Evolutionary conservation across 2,113 vertebrate species (phyloP).

Genomic region (Nipponia nippon): DNA sequence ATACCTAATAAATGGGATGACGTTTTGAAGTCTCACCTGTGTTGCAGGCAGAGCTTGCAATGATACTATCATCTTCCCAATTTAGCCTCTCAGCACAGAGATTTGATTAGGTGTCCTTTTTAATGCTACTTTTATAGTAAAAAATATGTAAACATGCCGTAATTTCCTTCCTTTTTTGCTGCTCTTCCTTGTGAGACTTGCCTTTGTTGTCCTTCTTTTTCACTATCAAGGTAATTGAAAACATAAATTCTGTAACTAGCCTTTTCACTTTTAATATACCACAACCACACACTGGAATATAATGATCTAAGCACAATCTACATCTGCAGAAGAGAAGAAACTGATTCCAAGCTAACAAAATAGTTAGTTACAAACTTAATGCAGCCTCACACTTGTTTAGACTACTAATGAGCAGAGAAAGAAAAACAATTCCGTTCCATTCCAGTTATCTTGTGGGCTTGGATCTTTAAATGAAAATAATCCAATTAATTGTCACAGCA

Average conservation of each 20-base stretch:
- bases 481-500: neutral
- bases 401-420: slow-evolving; percentile 20
- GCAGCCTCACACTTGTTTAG: slow-evolving; percentile 16
- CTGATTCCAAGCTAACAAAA: slow-evolving; percentile 19
- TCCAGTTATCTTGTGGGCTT: neutral
- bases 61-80: neutral
- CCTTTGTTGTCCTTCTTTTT: neutral
- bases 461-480: slow-evolving; percentile 38
- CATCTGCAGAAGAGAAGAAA: neutral
- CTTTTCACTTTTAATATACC: slow-evolving; percentile 2
- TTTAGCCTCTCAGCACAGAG: neutral
- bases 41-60: neutral
- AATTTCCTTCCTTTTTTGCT: neutral
- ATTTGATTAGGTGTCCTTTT: neutral
- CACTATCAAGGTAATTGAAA: neutral
- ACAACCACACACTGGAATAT: neutral
- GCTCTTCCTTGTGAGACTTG: neutral
- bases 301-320: neutral
- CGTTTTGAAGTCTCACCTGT: neutral
- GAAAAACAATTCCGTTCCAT: neutral
- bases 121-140: neutral
- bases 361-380: slow-evolving; percentile 20
- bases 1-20: neutral
- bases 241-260: neutral
- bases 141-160: neutral